These are phyloP conservation scores for Acronicta psi DNA, from an alignment of 2,888 invertebrate genomes.

Conservation along the genomic window DNA sequence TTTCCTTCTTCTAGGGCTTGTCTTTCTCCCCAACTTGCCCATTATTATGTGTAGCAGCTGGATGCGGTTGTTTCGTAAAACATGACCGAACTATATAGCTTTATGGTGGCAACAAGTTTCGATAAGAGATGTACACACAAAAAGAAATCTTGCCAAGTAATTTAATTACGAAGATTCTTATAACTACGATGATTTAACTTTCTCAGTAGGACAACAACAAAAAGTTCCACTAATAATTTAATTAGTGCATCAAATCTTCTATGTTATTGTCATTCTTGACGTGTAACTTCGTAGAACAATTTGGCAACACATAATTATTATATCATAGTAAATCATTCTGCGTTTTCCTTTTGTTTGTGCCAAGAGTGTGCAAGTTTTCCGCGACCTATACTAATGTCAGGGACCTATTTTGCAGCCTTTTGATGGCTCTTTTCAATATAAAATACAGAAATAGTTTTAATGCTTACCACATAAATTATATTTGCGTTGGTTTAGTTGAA, in stretches of 20 bases:
- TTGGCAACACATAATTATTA: conserved; percentile 38
- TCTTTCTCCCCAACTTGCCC: too few species aligned
- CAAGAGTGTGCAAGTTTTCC: conserved; percentile 41
- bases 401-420: conserved; percentile 16
- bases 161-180: conserved; percentile 4
- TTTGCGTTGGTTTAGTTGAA: conserved; percentile 3
- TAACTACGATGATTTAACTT: conserved; percentile 7
- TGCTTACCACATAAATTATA: conserved; percentile 9
- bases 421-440: conserved; percentile 11
- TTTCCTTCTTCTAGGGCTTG: too few species aligned
- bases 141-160: conserved; percentile 14
- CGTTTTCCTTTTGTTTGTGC: conserved; percentile 42
- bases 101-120: too few species aligned
- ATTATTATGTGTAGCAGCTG: too few species aligned
- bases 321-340: conserved; percentile 17
- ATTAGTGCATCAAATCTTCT: conserved; percentile 14
- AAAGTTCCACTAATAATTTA: conserved; percentile 11
- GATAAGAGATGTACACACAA: too few species aligned
- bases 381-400: conserved; percentile 25
- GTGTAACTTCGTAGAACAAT: conserved; percentile 32
- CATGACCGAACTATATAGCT: too few species aligned
- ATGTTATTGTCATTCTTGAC: conserved; percentile 27
- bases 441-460: conserved; percentile 18
- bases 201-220: conserved; percentile 7
- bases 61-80: too few species aligned